Conservation (phyloP, 2,797 vertebrate species). For the Tarsius wallacei region DNA sequence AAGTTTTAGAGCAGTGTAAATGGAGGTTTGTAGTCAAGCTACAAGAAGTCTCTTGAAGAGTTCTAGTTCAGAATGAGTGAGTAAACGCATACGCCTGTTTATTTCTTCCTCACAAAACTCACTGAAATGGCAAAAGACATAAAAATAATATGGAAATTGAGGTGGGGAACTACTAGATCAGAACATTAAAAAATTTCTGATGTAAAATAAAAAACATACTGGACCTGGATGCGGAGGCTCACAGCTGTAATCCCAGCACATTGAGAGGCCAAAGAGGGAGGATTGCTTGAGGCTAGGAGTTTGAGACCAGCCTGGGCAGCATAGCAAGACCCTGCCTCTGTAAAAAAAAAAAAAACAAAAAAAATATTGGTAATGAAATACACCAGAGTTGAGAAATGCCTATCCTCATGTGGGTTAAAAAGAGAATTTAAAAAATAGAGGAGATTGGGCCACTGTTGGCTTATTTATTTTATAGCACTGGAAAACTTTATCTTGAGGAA, state of each 20-base stretch:
- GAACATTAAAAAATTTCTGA: background rate
- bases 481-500: background rate
- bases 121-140: conserved; percentile 18
- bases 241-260: no score
- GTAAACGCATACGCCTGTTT: background rate
- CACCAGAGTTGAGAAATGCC: background rate
- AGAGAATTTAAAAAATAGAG: conserved; percentile 1
- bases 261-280: no score
- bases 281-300: no score
- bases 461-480: background rate
- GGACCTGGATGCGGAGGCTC: no score
- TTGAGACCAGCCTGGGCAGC: no score
- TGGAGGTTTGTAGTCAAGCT: background rate
- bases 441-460: no score
- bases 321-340: no score
- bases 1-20: conserved; percentile 9
- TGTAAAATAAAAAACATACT: background rate
- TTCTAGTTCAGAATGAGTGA: background rate
- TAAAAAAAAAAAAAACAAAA: background rate
- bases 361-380: background rate
- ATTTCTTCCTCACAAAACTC: conserved; percentile 29
- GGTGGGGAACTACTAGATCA: background rate
- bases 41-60: background rate
- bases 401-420: background rate
- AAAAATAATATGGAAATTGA: conserved; percentile 27